phyloP scores from a whole-genome alignment of 2,888 invertebrate species.

The Neria commutata region DNA sequence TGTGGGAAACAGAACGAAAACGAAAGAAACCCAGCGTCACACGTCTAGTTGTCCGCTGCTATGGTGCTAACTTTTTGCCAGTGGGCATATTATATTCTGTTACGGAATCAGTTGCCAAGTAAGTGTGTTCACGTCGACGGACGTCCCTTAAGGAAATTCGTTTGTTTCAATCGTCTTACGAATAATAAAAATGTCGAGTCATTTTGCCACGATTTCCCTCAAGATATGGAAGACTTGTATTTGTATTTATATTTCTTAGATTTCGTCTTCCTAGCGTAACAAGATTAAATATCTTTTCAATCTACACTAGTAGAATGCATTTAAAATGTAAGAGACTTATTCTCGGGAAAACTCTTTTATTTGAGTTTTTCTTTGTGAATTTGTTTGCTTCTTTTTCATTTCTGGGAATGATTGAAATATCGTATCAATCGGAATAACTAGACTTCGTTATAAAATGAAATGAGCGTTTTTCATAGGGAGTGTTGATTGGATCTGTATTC shows the following conservation, averaged over 20 bases:
- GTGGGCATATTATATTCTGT: slow-evolving; percentile 51
- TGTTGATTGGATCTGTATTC: slow-evolving; percentile 15
- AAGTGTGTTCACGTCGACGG: no score
- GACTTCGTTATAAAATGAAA: background rate
- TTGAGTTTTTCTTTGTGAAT: background rate
- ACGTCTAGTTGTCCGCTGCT: slow-evolving; percentile 60
- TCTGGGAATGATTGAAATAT: background rate
- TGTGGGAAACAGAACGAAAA: slow-evolving; percentile 61
- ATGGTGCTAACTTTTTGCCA: slow-evolving; percentile 57
- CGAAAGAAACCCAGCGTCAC: slow-evolving; percentile 62
- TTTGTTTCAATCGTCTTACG: no score
- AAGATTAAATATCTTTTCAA: no score
- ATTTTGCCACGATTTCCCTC: background rate
- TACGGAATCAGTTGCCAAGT: slow-evolving; percentile 55
- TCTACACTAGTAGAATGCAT: no score
- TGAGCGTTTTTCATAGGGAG: background rate
- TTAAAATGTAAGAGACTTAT: no score
- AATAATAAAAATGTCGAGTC: no score
- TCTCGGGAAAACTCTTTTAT: no score
- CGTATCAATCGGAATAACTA: background rate
- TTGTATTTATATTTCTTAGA: background rate
- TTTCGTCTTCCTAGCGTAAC: no score
- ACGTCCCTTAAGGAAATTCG: background rate
- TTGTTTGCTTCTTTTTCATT: no score
- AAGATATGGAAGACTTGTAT: no score